Evolutionary conservation across 2,888 invertebrate species (phyloP), one percentile per base, ranked within the genome.

Genomic region (Clivina fossor): DNA sequence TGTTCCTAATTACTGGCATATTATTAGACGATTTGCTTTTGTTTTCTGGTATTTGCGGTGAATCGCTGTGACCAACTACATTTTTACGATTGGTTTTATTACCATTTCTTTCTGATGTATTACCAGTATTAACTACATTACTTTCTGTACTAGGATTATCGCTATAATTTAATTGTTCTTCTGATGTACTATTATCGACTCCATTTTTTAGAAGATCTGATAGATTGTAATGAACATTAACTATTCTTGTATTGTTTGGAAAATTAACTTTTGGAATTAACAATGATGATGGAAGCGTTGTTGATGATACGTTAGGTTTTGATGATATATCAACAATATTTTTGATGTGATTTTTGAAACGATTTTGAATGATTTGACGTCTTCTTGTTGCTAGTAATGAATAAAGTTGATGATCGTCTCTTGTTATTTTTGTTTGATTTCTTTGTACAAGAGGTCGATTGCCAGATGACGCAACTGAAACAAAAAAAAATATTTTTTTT

Each of bases 331-430:
- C 70, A 56, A 77, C 76, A 63, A 78, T 65, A 22, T 74, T 68
- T 24, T 78, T 73, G 40, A 78, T 63, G 3, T 78, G 77, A 35
- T 76, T 74, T 16, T 80, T 73, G 61, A 80, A 74, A 35, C 81
- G 74, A 20, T 80, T 80, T 9, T 74, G 76, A 46, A 83, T 75
- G 43, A 83, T 71, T 50, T 83, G 83, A 32, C 80, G 76, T 44
- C 86, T 75, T 20, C 85, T 73, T 0, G 83, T 82, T 0, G 82
- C 82, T 59, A 85, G 73, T 40, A 84, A 69, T 5, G 80, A 78
- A 69, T 80, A 75, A 51, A 83, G 71, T 60, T 80, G 81, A n/a
- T n/a, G n/a, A 35, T 79, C 78, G 62, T 83, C 80, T 24, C 83
- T 67, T 20, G 55, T 54, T 70, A 19, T 33, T 40, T 47, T 55